Evolutionary conservation across 2,797 vertebrate species (phyloP), one percentile per base, ranked within the genome.

Genomic region (Sternotherus odoratus): DNA sequence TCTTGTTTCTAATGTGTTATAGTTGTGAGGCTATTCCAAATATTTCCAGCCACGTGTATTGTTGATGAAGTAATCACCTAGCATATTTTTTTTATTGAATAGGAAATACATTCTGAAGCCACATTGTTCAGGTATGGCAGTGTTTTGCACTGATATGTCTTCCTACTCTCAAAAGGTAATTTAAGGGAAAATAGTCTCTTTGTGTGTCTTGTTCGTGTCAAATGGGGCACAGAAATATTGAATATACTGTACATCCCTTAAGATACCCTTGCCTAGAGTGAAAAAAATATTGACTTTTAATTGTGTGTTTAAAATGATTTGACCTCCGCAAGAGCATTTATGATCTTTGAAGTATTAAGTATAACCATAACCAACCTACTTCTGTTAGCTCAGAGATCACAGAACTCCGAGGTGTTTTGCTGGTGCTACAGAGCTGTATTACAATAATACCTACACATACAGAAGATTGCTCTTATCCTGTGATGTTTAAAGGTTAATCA

Each of bases 401-500:
- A 82, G 83, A 89, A 51, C 53, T 69, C 89, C 88, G 88, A 93
- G 51, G 33, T 91, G 84, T 92, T 92, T 93, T 91, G n/a, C 3
- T 0, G 79, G 82, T 91, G 74, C 84, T 84, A 66, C 80, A 1
- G 2, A 95, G 83, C 57, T 84, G 85, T 90, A 82, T 93, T 94
- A 80, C 69, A 92, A 79, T 85, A 8, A 30, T 81, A 60, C 8
- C 77, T 89, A 66, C 89, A 94, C 77, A 81, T 66, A 82, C 3
- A 51, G 83, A 77, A 56, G 89, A 66, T 26, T 60, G 93, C 93
- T 86, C 81, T 87, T 94, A 69, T 94, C 91, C 86, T 2, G 6
- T 93, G 86, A 57, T 77, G 92, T 95, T 90, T 88, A 93, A 92
- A 93, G 60, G 36, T n/a, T 85, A 94, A 30, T 48, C 63, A 39